Conservation (phyloP, 2,888 invertebrate species). For the Cotesia congregata region DNA sequence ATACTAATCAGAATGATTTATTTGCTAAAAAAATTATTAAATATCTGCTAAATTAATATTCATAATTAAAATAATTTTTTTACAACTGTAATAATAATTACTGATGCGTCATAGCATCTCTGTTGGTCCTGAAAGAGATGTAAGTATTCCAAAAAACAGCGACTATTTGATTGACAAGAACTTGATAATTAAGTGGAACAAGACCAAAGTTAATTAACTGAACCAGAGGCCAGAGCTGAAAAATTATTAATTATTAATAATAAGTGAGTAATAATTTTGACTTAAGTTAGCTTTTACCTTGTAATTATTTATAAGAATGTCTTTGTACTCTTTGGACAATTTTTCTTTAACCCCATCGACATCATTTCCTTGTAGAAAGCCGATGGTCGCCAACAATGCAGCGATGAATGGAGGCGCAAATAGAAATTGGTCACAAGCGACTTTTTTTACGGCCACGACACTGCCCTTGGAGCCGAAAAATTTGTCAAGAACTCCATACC, state of each 20-base stretch:
- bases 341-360: slow-evolving; percentile 72
- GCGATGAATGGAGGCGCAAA: slow-evolving; percentile 81
- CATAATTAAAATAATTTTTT: too few species aligned
- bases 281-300: slow-evolving; percentile 69
- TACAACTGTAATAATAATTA: background rate
- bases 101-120: slow-evolving; percentile 36
- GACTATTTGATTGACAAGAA: slow-evolving; percentile 81
- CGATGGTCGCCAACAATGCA: slow-evolving; percentile 74
- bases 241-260: slow-evolving; percentile 8
- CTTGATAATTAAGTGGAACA: slow-evolving; percentile 87
- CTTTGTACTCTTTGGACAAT: slow-evolving; percentile 74
- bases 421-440: slow-evolving; percentile 79
- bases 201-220: slow-evolving; percentile 88
- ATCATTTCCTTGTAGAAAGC: slow-evolving; percentile 75
- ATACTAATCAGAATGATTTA: too few species aligned
- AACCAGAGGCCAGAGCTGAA: slow-evolving; percentile 83
- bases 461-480: slow-evolving; percentile 74
- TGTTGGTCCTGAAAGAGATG: slow-evolving; percentile 81
- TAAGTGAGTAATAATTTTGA: too few species aligned
- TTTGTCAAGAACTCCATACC: slow-evolving; percentile 80
- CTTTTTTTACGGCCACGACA: slow-evolving; percentile 77
- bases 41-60: too few species aligned
- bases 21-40: too few species aligned
- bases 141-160: slow-evolving; percentile 90
- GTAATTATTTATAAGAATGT: slow-evolving; percentile 79